Evolutionary conservation across 2,797 vertebrate species (phyloP).

Genomic region (Clamator glandarius): DNA sequence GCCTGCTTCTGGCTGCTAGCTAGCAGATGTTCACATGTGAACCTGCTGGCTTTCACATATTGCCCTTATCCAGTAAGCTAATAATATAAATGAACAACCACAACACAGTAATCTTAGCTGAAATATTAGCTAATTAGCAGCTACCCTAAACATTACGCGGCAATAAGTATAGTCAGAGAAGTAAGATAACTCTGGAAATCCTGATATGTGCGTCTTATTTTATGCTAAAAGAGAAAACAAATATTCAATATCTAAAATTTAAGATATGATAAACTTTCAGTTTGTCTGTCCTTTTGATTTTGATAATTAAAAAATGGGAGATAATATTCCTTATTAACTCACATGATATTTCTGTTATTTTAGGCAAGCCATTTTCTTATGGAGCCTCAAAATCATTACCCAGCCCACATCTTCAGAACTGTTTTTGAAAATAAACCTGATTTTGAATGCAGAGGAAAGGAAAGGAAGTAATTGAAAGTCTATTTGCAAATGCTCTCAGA

Average conservation of each 20-base stretch:
- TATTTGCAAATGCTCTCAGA: background rate
- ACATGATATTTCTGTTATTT: background rate
- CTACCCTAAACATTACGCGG: background rate
- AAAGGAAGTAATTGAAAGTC: rapidly evolving
- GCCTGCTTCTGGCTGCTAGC: background rate
- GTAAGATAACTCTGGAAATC: background rate
- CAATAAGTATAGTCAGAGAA: background rate
- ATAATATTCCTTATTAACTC: background rate
- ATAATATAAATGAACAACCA: background rate
- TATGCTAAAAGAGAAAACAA: background rate
- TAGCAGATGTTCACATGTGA: background rate
- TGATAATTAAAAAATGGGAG: background rate
- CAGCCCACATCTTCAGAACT: background rate
- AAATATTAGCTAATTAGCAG: background rate
- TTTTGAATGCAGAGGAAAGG: background rate
- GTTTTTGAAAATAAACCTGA: background rate
- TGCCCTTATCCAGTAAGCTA: background rate
- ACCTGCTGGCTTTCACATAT: background rate
- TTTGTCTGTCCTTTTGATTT: background rate
- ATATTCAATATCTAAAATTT: background rate
- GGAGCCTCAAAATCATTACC: background rate
- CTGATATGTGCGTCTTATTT: background rate
- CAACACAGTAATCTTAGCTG: background rate
- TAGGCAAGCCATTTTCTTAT: background rate
- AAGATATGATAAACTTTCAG: background rate